phyloP scores from a whole-genome alignment of 2,113 vertebrate genomes.

The Ovis canadensis region DNA sequence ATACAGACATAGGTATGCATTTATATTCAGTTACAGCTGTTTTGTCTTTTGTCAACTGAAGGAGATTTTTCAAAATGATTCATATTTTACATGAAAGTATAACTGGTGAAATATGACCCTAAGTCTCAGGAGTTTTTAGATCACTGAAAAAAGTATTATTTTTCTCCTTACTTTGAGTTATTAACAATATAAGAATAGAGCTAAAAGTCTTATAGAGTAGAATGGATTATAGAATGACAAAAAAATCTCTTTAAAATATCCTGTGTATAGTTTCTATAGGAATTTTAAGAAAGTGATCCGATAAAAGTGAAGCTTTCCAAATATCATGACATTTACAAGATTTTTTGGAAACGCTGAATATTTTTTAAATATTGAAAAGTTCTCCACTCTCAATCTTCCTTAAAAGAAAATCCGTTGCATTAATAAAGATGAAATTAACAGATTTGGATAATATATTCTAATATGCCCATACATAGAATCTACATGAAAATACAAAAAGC shows the following conservation, averaged over 20 bases:
- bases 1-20: neutral
- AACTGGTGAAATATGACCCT: neutral
- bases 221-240: neutral
- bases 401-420: neutral
- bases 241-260: neutral
- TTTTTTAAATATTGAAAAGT: constrained; percentile 52
- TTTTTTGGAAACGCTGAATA: constrained; percentile 48
- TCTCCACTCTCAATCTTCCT: neutral
- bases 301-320: constrained; percentile 43
- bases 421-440: neutral
- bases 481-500: neutral
- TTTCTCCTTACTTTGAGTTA: neutral
- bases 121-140: neutral
- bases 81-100: neutral
- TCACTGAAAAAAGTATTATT: neutral
- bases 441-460: neutral
- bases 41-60: constrained; percentile 56
- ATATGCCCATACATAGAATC: neutral
- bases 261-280: neutral
- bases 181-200: neutral
- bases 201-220: neutral
- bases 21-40: neutral
- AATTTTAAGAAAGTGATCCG: constrained; percentile 4
- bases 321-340: constrained; percentile 51
- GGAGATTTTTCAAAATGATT: constrained; percentile 67